A percentile compares a stretch with the other conserved stretches of the same genome.
These are phyloP conservation scores for Toxotes chatareus DNA, from an alignment of 2,113 vertebrate species.

Conservation along the genomic window DNA sequence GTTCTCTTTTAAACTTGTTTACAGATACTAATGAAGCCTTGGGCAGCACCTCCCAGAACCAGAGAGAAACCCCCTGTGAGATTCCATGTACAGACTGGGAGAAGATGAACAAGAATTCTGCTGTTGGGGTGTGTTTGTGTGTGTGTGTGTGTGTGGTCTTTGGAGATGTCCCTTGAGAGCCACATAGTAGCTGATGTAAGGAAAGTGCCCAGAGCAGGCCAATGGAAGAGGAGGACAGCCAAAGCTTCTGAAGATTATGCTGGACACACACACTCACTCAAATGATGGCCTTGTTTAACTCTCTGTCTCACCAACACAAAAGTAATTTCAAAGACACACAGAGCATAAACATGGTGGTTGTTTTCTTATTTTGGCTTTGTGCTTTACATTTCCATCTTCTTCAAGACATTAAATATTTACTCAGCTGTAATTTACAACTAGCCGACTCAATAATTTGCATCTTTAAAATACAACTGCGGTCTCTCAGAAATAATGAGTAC, in stretches of 20 bases:
- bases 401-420: neutral
- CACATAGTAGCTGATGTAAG: slow-evolving; percentile 50
- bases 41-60: slow-evolving; percentile 13
- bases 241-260: slow-evolving; percentile 7
- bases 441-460: neutral
- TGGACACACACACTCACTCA: neutral
- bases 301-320: neutral
- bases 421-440: neutral
- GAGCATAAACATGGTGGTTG: neutral
- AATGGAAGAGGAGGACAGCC: slow-evolving; percentile 3
- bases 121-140: neutral
- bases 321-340: neutral
- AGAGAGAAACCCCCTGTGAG: slow-evolving; percentile 9
- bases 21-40: slow-evolving; percentile 27
- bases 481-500: neutral
- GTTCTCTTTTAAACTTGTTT: slow-evolving; percentile 38
- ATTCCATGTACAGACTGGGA: slow-evolving; percentile 11
- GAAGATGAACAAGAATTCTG: neutral
- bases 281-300: slow-evolving; percentile 2
- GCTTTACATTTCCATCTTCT: neutral
- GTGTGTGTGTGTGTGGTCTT: slow-evolving; percentile 21
- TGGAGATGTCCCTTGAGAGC: slow-evolving; percentile 41
- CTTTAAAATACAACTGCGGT: slow-evolving; percentile 2
- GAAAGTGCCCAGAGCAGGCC: slow-evolving; percentile 36
- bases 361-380: neutral